Percentiles rank a stretch among this genome's conserved stretches.
Conservation (phyloP, 2,797 vertebrate genomes). For the Podarcis lilfordi region DNA sequence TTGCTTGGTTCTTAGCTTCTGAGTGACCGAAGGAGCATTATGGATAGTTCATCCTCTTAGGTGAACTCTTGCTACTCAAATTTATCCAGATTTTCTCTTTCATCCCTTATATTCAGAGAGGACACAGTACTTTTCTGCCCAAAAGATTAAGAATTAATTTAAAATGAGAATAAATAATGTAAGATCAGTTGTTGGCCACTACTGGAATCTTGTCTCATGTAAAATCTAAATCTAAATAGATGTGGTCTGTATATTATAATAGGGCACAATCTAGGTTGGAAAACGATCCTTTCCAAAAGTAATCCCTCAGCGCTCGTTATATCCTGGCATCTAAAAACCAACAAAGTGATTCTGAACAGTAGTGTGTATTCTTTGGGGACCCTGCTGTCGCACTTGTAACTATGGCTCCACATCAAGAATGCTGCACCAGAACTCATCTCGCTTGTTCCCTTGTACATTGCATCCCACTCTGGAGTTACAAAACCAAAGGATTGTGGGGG, state of each 20-base stretch:
- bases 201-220: neutral
- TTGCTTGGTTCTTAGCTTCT: too few species aligned
- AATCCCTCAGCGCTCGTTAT: neutral
- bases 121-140: neutral
- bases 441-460: neutral
- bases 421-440: neutral
- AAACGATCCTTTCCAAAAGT: neutral
- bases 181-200: neutral
- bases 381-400: neutral
- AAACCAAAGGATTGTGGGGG: neutral
- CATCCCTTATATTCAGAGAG: neutral
- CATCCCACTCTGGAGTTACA: neutral
- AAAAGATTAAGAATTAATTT: conserved; percentile 14
- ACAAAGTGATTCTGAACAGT: neutral
- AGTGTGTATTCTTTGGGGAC: neutral
- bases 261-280: neutral
- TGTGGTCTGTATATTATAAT: neutral
- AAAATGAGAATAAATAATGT: conserved; percentile 7
- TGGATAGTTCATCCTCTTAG: conserved; percentile 14
- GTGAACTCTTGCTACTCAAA: conserved; percentile 5
- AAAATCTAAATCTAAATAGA: neutral
- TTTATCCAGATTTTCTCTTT: neutral
- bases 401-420: neutral
- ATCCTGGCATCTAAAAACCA: neutral
- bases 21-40: neutral